phyloP scores from a whole-genome alignment of 2,797 vertebrate genomes.

The Tapirus indicus region DNA sequence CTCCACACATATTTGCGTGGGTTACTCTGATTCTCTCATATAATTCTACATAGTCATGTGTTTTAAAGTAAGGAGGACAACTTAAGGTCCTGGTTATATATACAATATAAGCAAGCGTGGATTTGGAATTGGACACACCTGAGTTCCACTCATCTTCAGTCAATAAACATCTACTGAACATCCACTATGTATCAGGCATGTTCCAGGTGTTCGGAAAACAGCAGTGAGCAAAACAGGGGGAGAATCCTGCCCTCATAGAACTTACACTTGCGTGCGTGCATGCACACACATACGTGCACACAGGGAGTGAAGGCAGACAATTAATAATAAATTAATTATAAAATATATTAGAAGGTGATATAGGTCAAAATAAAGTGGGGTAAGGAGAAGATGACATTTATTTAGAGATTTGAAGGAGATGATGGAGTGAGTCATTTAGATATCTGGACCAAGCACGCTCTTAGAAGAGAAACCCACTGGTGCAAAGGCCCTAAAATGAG shows the following conservation, averaged over 20 bases:
- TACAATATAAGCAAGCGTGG: background rate
- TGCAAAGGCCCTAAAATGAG: background rate
- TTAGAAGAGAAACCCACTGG: background rate
- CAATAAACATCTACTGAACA: slow-evolving; percentile 25
- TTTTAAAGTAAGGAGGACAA: slow-evolving; percentile 48
- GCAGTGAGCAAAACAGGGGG: background rate
- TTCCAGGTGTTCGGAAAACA: background rate
- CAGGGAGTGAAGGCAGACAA: background rate
- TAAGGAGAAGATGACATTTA: background rate
- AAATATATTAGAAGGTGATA: background rate
- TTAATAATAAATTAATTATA: background rate
- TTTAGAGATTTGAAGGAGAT: background rate
- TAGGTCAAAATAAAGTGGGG: background rate
- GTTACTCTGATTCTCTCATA: background rate
- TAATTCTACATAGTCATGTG: background rate
- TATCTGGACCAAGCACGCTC: background rate
- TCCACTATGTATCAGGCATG: background rate
- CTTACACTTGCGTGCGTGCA: background rate
- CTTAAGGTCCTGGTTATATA: background rate
- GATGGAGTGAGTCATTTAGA: background rate
- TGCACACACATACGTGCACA: background rate
- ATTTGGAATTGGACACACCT: slow-evolving; percentile 14
- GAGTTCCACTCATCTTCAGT: slow-evolving; percentile 1
- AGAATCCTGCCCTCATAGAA: background rate
- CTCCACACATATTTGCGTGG: background rate